Evolutionary conservation across 2,888 invertebrate genomes (phyloP).

Genomic region (Erebia ligea): DNA sequence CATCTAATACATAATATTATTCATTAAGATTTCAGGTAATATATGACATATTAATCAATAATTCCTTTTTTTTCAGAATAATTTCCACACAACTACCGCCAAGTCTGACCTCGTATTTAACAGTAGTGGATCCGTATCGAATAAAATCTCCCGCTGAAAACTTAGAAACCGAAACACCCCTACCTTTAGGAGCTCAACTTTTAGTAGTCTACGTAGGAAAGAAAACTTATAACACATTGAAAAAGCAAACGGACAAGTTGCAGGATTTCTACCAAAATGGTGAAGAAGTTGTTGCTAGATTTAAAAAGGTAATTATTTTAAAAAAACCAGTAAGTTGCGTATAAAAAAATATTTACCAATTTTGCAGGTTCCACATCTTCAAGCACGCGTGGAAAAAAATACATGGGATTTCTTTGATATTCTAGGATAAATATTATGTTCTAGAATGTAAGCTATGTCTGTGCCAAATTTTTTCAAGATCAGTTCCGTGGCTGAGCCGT

Average conservation of each 20-base stretch:
- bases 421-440: too few relatives aligned
- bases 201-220: conserved; percentile 89
- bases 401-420: too few relatives aligned
- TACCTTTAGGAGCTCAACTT: conserved; percentile 92
- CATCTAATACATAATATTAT: too few relatives aligned
- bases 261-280: conserved; percentile 70
- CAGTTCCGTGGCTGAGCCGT: too few relatives aligned
- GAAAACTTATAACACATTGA: conserved; percentile 82
- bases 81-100: conserved; percentile 90
- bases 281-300: conserved; percentile 70
- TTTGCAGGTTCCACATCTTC: not conserved
- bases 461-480: too few relatives aligned
- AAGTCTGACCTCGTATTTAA: conserved; percentile 89
- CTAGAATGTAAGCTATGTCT: too few relatives aligned
- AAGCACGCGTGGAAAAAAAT: too few relatives aligned
- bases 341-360: not conserved
- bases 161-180: conserved; percentile 85
- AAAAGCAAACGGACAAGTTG: conserved; percentile 60
- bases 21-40: not conserved
- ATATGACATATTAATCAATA: too few relatives aligned
- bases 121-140: conserved; percentile 92
- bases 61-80: conserved; percentile 82
- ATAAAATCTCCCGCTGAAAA: conserved; percentile 92
- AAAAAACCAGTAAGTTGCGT: not conserved
- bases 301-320: conserved; percentile 63